These are phyloP conservation scores for Manduca sexta DNA, from an alignment of 1,140 invertebrate species.

Conservation along the genomic window DNA sequence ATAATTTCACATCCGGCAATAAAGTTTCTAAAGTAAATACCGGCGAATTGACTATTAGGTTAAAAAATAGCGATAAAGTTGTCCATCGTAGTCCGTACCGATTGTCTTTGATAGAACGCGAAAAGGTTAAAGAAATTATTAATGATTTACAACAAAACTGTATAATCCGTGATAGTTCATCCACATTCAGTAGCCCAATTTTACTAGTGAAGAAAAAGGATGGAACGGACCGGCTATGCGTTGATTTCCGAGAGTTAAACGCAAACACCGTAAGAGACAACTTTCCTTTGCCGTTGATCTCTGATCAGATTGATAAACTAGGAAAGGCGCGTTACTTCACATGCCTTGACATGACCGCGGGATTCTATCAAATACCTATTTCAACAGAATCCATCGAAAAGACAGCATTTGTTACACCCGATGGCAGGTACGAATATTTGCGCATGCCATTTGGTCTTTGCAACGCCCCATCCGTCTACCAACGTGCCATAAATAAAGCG, in stretches of 20 bases:
- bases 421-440: not conserved
- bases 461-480: not conserved
- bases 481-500: not conserved
- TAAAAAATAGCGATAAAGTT: constrained; percentile 18
- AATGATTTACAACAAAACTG: constrained; percentile 8
- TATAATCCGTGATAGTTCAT: constrained; percentile 20
- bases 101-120: constrained; percentile 23
- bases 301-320: not conserved
- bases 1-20: too few relatives aligned
- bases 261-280: constrained; percentile 26
- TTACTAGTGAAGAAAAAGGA: constrained; percentile 32
- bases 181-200: constrained; percentile 24
- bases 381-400: not conserved
- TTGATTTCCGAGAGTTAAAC: constrained; percentile 36
- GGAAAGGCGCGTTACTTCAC: not conserved
- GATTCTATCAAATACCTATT: not conserved
- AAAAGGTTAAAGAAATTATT: constrained; percentile 15
- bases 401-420: not conserved
- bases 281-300: not conserved
- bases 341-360: not conserved
- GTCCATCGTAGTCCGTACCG: constrained; percentile 34
- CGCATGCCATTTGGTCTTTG: not conserved
- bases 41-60: constrained; percentile 16
- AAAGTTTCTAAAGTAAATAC: constrained; percentile 4
- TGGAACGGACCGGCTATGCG: constrained; percentile 22